A percentile compares a stretch with the other conserved stretches of the same genome.
phyloP scores from a whole-genome alignment of 2,888 invertebrate genomes.

The Agrotis ipsilon region DNA sequence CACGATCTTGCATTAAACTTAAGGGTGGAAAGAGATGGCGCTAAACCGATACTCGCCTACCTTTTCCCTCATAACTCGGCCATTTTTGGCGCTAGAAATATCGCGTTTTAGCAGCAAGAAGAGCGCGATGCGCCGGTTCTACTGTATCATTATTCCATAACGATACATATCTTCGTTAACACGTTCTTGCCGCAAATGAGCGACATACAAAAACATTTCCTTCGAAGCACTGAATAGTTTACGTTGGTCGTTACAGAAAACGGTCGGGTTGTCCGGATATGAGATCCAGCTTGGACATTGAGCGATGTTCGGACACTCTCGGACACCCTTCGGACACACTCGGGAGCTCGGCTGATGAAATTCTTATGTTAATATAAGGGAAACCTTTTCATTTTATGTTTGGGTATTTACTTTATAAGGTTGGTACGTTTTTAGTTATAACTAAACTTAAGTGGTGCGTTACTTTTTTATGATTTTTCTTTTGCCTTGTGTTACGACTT shows the following conservation, averaged over 20 bases:
- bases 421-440: conserved; percentile 31
- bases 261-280: conserved; percentile 68
- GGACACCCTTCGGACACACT: conserved; percentile 49
- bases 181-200: no score
- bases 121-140: no score
- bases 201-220: conserved; percentile 43
- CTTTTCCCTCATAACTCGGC: no score
- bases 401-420: conserved; percentile 31
- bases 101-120: no score
- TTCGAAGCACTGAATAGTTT: conserved; percentile 63
- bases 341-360: conserved; percentile 64
- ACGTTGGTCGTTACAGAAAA: conserved; percentile 64
- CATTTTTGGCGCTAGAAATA: no score
- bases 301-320: conserved; percentile 65
- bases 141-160: no score
- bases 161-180: no score
- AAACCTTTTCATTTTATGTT: conserved; percentile 62
- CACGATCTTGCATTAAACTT: no score
- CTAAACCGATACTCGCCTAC: no score
- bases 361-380: conserved; percentile 69
- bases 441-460: neutral
- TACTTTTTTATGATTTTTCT: neutral
- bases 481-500: neutral
- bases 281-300: conserved; percentile 70
- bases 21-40: no score